Percentiles rank a stretch among this genome's conserved stretches.
Evolutionary conservation across 2,113 vertebrate genomes (phyloP).

Genomic region (Apodemus speciosus): DNA sequence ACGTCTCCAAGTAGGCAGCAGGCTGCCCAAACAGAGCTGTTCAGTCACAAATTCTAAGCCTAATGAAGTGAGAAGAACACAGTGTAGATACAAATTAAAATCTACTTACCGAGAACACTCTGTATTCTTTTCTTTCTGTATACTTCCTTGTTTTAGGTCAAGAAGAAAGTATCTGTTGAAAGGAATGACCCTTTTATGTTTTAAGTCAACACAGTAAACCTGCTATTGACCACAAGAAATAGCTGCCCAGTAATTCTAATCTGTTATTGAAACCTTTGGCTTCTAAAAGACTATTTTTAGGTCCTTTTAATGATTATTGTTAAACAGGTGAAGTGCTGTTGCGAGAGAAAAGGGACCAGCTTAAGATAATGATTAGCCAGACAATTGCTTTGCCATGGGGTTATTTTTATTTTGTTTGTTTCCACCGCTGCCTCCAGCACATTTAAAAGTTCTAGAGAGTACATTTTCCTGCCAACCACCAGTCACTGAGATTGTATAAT

Average conservation of each 20-base stretch:
- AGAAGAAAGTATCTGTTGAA: slow-evolving; percentile 72
- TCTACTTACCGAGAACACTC: slow-evolving; percentile 74
- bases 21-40: slow-evolving; percentile 78
- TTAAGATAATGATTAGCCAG: slow-evolving; percentile 81
- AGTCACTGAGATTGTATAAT: neutral
- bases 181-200: slow-evolving; percentile 80
- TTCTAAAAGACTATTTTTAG: slow-evolving; percentile 77
- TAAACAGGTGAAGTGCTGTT: slow-evolving; percentile 81
- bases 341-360: slow-evolving; percentile 68
- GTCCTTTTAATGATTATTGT: slow-evolving; percentile 81
- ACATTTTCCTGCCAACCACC: slow-evolving; percentile 61
- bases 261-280: slow-evolving; percentile 75
- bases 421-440: slow-evolving; percentile 56
- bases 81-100: slow-evolving; percentile 84
- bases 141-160: slow-evolving; percentile 69
- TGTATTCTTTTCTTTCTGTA: slow-evolving; percentile 70
- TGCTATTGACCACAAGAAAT: slow-evolving; percentile 82
- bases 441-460: slow-evolving; percentile 71
- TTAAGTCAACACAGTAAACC: slow-evolving; percentile 76
- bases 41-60: slow-evolving; percentile 82
- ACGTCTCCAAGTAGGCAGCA: slow-evolving; percentile 82
- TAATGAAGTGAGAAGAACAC: slow-evolving; percentile 83
- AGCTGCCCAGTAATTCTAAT: slow-evolving; percentile 71
- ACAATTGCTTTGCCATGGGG: neutral
- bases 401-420: neutral